Evolutionary conservation across 2,113 vertebrate species (phyloP), one percentile per base, ranked within the genome.

Genomic region (Ornithorhynchus anatinus): DNA sequence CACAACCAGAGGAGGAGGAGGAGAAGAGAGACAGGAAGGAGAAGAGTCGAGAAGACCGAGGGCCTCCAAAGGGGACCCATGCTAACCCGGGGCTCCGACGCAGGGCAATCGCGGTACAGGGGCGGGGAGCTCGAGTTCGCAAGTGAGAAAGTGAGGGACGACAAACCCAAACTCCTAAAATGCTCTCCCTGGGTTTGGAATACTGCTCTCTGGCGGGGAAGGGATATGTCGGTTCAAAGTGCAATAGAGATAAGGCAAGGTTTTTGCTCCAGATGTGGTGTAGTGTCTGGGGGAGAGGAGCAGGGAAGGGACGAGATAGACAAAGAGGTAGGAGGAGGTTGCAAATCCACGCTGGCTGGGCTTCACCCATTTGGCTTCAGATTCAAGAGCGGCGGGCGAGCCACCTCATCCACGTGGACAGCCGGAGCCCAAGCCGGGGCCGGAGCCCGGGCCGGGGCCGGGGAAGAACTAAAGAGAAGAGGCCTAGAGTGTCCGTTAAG

Each of bases 201-300:
- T 69, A 71, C 48, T 62, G 68, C 4, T 57, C 2, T 19, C 32
- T 32, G 5, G 2, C 56, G 39, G 4, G 29, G 35, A 10, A 40
- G 29, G n/a, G n/a, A n/a, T n/a, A n/a, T 13, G 31, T 22, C 65
- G 77, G 73, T 36, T 57, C 13, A 63, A 66, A 74, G 29, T 48
- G n/a, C 59, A 61, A 31, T 20, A 67, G 60, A 50, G 13, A 42
- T 16, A 22, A 76, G 72, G 61, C 40, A 52, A 8, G 15, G n/a
- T 50, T 57, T 81, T 75, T n/a, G n/a, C 48, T 69, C 67, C 52
- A 2, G 8, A 33, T 44, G 32, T 59, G 37, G 62, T 66, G 79
- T 63, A 85, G 80, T 78, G 54, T 82, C 59, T 67, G 45, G 68
- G 70, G 47, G 69, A 52, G 62, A 77, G 45, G 53, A 64, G 64